Conservation (phyloP, 2,113 vertebrate genomes). For the Syngnathus floridae region DNA sequence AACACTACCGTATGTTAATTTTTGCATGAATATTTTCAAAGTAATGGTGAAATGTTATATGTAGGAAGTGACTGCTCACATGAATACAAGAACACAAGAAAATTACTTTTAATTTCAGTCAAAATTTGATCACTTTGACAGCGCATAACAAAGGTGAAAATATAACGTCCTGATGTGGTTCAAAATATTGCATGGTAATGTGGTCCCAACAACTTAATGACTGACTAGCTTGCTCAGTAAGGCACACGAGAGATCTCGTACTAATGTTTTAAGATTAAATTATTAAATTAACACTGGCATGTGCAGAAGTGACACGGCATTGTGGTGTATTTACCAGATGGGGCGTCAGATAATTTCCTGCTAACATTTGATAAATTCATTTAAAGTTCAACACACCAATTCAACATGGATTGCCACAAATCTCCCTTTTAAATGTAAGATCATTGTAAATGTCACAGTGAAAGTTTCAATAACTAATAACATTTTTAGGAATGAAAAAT, state of each 20-base stretch:
- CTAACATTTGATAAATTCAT: slow-evolving; percentile 7
- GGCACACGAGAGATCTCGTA: slow-evolving; percentile 41
- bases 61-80: slow-evolving; percentile 9
- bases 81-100: slow-evolving; percentile 19
- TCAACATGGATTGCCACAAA: slow-evolving; percentile 38
- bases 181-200: slow-evolving; percentile 19
- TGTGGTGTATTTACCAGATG: slow-evolving; percentile 40
- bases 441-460: slow-evolving; percentile 11
- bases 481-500: slow-evolving; percentile 4
- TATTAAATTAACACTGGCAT: slow-evolving; percentile 25
- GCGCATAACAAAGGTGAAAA: slow-evolving; percentile 18
- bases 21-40: background rate
- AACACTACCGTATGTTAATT: background rate
- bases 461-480: slow-evolving; percentile 15
- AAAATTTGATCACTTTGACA: slow-evolving; percentile 34
- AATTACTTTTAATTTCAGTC: slow-evolving; percentile 42
- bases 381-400: slow-evolving; percentile 15
- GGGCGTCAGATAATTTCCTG: slow-evolving; percentile 22
- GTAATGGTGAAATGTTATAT: background rate
- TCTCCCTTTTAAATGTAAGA: slow-evolving; percentile 48
- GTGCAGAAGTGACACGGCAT: slow-evolving; percentile 38
- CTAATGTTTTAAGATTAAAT: slow-evolving; percentile 16
- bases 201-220: slow-evolving; percentile 18
- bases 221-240: slow-evolving; percentile 30
- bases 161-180: slow-evolving; percentile 19